Evolutionary conservation across 2,797 vertebrate species (phyloP), one percentile per base, ranked within the genome.

Genomic region (Mus minutoides): DNA sequence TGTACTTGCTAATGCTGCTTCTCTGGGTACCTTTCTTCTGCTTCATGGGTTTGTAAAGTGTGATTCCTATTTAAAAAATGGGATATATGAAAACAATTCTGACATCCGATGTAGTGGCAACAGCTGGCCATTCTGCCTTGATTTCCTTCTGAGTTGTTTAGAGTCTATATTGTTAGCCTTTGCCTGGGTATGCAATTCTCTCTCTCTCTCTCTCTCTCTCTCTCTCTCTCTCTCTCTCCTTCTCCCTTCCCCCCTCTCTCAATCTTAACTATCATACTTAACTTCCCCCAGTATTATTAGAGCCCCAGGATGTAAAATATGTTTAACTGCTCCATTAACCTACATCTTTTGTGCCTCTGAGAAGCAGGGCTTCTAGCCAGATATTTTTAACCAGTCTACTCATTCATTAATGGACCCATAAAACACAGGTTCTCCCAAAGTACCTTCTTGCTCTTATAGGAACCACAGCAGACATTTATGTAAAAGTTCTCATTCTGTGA

Each of bases 271-370:
- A 2, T 8, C 11, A 64, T 1, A 0, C 12, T 0, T 85, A 94
- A 56, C 80, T 96, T 88, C 37, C 71, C 1, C 0, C 60, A 14
- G 71, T 88, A 64, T 87, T 96, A 67, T 80, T 78, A 31, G 3
- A 87, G 56, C 49, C 24, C 49, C 76, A 79, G 69, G 82, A 78
- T 86, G n/a, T 64, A 96, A 91, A 91, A 82, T 87, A 92, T 88
- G 90, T 88, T 96, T 97, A 96, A 88, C 97, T 97, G 92, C 93
- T 94, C 91, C 95, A 95, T 96, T 95, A 52, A 75, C 95, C 84
- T 94, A 85, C 94, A 96, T 97, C 84, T 97, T 93, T 71, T 82
- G 67, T 96, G 84, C 77, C 3, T 29, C 13, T 14, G 78, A 96
- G 78, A 93, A 58, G 60, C 9, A 92, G 90, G 90, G 96, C 96